Evolutionary conservation across 53 echinoderm and acorn worm species (phyloP).

Genomic region (Stichopus horrens): DNA sequence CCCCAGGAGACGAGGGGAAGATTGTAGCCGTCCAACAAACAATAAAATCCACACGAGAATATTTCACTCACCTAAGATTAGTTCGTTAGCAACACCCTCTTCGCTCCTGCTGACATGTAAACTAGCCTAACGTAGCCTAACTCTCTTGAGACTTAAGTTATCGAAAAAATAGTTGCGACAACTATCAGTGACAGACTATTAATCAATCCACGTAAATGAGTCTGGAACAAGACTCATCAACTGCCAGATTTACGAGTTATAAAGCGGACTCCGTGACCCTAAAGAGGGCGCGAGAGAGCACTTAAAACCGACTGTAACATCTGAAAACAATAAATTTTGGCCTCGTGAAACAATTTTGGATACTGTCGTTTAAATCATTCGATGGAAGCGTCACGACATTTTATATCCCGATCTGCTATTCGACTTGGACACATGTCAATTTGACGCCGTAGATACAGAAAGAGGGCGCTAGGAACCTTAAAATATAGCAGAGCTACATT

Average conservation of each 20-base stretch:
- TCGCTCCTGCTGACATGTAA: slow-evolving; percentile 19
- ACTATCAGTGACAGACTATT: slow-evolving; percentile 25
- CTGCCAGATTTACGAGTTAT: slow-evolving; percentile 44
- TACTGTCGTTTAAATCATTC: slow-evolving; percentile 42
- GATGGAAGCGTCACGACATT: neutral
- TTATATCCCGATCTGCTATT: neutral
- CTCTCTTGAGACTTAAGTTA: slow-evolving; percentile 29
- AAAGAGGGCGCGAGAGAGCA: slow-evolving; percentile 41
- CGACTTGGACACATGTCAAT: neutral
- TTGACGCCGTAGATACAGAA: neutral
- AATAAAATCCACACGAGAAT: slow-evolving; percentile 30
- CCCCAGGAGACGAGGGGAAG: neutral
- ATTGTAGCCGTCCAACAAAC: slow-evolving; percentile 32
- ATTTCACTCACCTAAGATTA: slow-evolving; percentile 17
- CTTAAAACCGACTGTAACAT: slow-evolving; percentile 51
- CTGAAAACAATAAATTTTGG: slow-evolving; percentile 51
- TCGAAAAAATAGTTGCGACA: slow-evolving; percentile 39
- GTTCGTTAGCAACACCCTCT: slow-evolving; percentile 2
- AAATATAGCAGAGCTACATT: no score
- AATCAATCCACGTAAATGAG: slow-evolving; percentile 41
- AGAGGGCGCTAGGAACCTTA: neutral
- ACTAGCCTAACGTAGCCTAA: slow-evolving; percentile 42
- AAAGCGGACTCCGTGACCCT: slow-evolving; percentile 39
- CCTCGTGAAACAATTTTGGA: slow-evolving; percentile 44
- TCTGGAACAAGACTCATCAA: slow-evolving; percentile 42